A percentile compares a stretch with the other conserved stretches of the same genome.
Conservation (phyloP, 2,888 invertebrate genomes). For the Octonoba sinensis region DNA sequence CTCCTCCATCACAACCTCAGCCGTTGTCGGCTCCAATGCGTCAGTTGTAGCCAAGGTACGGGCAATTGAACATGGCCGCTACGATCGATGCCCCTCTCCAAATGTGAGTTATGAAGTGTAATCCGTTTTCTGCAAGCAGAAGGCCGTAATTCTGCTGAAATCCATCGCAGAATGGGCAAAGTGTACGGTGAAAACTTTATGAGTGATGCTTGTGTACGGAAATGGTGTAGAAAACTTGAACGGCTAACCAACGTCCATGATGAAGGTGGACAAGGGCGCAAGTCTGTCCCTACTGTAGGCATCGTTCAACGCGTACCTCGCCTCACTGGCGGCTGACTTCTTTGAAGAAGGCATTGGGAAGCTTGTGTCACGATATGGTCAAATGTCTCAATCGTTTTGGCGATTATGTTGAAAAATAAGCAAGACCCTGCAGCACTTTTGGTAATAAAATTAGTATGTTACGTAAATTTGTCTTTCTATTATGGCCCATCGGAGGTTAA, state of each 20-base stretch:
- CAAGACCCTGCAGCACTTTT: not conserved
- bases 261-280: not conserved
- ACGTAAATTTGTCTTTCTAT: not conserved
- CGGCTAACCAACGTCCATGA: not conserved
- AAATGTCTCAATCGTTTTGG: not conserved
- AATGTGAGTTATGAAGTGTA: not conserved
- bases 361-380: not conserved
- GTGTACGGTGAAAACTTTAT: conserved; percentile 1
- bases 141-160: conserved; percentile 6
- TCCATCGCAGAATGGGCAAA: not conserved
- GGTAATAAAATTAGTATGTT: not conserved
- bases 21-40: not conserved
- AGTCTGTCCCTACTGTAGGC: no score
- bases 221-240: not conserved
- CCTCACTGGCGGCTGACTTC: not conserved
- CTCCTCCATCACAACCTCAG: not conserved
- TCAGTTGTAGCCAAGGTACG: not conserved
- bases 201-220: no score
- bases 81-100: not conserved
- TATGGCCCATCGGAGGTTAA: not conserved
- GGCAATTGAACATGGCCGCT: not conserved
- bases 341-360: not conserved
- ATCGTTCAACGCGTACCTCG: not conserved
- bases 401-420: not conserved
- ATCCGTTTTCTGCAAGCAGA: conserved; percentile 7